Evolutionary conservation across 2,888 invertebrate genomes (phyloP).

Genomic region (Parnassius glacialis): DNA sequence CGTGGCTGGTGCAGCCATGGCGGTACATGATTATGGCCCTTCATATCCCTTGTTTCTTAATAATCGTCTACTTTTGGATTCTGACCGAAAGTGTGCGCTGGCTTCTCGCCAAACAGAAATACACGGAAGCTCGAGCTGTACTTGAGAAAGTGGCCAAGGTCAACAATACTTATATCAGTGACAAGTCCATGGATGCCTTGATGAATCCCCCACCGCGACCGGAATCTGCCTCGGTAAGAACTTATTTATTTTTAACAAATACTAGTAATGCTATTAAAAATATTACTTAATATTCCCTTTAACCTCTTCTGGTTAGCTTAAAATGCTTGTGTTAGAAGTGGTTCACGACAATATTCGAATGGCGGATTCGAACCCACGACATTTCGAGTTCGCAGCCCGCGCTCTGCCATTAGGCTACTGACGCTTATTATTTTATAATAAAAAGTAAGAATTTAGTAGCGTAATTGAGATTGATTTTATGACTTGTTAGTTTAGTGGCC

Average conservation of each 20-base stretch:
- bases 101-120: constrained; percentile 85
- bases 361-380: too few species aligned
- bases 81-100: constrained; percentile 86
- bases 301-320: too few species aligned
- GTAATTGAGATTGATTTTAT: too few species aligned
- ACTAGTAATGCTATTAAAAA: too few species aligned
- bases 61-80: constrained; percentile 85
- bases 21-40: constrained; percentile 82
- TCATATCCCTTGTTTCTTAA: constrained; percentile 84
- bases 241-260: neutral
- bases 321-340: too few species aligned
- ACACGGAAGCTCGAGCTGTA: constrained; percentile 81
- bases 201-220: constrained; percentile 42
- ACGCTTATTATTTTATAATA: neutral
- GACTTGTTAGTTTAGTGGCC: too few species aligned
- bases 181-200: constrained; percentile 70
- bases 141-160: constrained; percentile 82
- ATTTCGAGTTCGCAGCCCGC: too few species aligned
- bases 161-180: constrained; percentile 80
- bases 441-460: too few species aligned
- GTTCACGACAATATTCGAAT: too few species aligned
- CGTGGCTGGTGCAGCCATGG: constrained; percentile 86
- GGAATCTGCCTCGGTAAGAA: neutral
- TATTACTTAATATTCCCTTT: too few species aligned
- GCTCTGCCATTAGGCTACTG: too few species aligned